Percentiles rank a stretch among this genome's conserved stretches.
These are phyloP conservation scores for Scaptodrosophila latifasciaeformis DNA, from an alignment of 2,888 invertebrate genomes.

Conservation along the genomic window DNA sequence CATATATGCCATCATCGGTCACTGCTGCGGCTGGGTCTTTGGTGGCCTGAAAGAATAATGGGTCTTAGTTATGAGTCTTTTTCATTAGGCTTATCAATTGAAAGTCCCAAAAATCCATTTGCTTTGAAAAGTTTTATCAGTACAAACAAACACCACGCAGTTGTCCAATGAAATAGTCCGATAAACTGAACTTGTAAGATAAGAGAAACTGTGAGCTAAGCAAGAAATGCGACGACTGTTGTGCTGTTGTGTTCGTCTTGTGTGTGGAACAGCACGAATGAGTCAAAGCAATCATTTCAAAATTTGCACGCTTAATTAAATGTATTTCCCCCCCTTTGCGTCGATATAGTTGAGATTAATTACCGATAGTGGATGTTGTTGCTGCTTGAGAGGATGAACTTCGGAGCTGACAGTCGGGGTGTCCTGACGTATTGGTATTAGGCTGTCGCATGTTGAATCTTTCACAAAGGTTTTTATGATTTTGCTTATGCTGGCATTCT, in stretches of 20 bases:
- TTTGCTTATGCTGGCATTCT: conserved; percentile 40
- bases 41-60: conserved; percentile 52
- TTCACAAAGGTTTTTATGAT: conserved; percentile 29
- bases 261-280: conserved; percentile 1
- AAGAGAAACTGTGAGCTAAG: too few species aligned
- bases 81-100: too few species aligned
- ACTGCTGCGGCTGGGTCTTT: conserved; percentile 78
- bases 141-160: too few species aligned
- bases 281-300: too few species aligned
- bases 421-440: conserved; percentile 20
- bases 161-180: too few species aligned
- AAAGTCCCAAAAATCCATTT: too few species aligned
- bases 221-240: too few species aligned
- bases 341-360: conserved; percentile 10
- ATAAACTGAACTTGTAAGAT: too few species aligned
- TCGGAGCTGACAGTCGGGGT: conserved; percentile 7
- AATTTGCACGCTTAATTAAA: too few species aligned
- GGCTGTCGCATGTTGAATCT: conserved; percentile 36
- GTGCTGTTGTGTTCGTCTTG: not conserved
- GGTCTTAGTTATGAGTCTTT: too few species aligned
- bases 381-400: conserved; percentile 32
- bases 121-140: too few species aligned
- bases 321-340: too few species aligned
- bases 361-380: conserved; percentile 62
- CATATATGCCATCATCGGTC: conserved; percentile 83